Evolutionary conservation across 2,888 invertebrate species (phyloP).

Genomic region (Disparrhopalites patrizii): DNA sequence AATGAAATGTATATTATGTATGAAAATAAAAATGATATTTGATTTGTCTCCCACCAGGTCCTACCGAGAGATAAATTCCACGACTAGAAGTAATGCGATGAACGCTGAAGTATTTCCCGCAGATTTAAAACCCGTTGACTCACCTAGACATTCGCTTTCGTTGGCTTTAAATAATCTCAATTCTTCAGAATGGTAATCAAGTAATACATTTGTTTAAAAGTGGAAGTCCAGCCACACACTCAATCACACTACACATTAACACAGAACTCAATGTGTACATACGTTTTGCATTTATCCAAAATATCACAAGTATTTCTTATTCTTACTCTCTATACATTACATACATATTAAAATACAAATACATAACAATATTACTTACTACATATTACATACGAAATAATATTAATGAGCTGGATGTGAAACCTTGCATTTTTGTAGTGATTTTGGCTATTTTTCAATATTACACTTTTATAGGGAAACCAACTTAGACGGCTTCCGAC

Average conservation of each 20-base stretch:
- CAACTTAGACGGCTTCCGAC: conserved; percentile 67
- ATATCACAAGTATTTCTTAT: too few species aligned
- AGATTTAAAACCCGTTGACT: conserved; percentile 57
- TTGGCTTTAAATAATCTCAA: conserved; percentile 65
- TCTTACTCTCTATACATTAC: background rate
- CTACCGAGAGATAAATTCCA: conserved; percentile 39
- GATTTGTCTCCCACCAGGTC: conserved; percentile 33
- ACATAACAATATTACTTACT: background rate
- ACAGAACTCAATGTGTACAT: conserved; percentile 11
- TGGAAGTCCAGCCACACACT: conserved; percentile 9
- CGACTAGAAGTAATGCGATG: conserved; percentile 3
- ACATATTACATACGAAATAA: background rate
- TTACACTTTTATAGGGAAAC: conserved; percentile 60
- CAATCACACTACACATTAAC: conserved; percentile 18
- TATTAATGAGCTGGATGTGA: too few species aligned
- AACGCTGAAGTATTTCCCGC: conserved; percentile 48
- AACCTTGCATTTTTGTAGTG: background rate
- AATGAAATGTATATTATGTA: too few species aligned
- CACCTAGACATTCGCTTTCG: conserved; percentile 63
- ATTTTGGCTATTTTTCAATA: background rate
- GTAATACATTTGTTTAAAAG: conserved; percentile 14
- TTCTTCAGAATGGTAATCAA: conserved; percentile 62
- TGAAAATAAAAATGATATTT: background rate
- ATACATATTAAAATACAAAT: background rate
- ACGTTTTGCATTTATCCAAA: background rate